phyloP scores from a whole-genome alignment of 64 coral and sea anemone genomes.

The Montipora foliosa region DNA sequence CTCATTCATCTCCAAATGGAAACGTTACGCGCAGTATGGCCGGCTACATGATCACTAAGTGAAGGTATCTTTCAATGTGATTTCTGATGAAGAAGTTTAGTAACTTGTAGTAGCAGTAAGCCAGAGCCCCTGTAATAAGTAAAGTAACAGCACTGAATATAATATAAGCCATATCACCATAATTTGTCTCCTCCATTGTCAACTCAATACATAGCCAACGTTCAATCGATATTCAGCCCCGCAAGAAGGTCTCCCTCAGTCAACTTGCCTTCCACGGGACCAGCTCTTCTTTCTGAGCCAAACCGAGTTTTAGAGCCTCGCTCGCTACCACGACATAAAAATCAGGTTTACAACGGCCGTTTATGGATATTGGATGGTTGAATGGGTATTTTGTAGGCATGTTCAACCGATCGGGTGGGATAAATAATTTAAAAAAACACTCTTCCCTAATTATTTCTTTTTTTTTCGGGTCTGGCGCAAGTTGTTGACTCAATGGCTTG shows the following conservation, averaged over 20 bases:
- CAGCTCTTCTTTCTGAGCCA: neutral
- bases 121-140: neutral
- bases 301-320: no score
- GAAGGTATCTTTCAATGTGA: neutral
- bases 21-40: neutral
- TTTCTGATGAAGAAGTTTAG: constrained; percentile 17
- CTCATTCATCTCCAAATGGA: neutral
- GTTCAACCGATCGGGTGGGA: neutral
- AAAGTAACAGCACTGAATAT: neutral
- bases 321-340: no score
- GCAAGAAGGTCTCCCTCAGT: no score
- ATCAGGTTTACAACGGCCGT: no score
- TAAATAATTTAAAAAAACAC: neutral
- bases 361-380: neutral
- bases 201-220: neutral
- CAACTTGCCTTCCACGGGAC: no score
- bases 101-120: constrained; percentile 30
- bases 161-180: constrained; percentile 23
- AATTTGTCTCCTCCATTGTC: neutral
- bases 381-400: neutral
- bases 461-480: no score
- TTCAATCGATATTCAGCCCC: no score
- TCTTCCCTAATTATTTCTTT: neutral
- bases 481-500: no score
- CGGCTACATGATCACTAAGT: neutral